phyloP scores from a whole-genome alignment of 2,113 vertebrate species.

The Rhinoderma darwinii region DNA sequence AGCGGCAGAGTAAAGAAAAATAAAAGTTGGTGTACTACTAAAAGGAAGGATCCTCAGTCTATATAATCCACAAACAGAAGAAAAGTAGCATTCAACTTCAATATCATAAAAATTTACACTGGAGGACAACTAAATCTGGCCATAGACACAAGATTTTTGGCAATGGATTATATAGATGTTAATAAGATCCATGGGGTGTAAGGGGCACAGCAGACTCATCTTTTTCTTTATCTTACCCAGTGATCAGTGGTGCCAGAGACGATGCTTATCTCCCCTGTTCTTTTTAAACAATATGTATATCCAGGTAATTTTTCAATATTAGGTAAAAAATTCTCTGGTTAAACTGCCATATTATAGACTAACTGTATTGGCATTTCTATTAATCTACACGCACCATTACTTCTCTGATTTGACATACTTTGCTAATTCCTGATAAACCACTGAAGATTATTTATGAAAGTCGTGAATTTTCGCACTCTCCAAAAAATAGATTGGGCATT shows the following conservation, averaged over 20 bases:
- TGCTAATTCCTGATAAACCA: not conserved
- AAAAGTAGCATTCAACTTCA: no score
- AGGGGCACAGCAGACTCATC: no score
- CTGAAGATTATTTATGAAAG: not conserved
- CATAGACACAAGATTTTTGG: no score
- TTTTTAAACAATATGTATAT: not conserved
- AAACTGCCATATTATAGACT: not conserved
- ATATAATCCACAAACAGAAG: no score
- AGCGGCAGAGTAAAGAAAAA: no score
- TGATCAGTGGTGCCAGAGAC: not conserved
- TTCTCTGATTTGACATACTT: not conserved
- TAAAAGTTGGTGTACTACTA: no score
- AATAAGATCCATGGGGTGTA: no score
- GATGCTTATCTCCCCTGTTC: not conserved
- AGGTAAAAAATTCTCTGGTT: no score
- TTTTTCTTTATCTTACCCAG: not conserved
- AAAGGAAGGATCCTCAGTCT: no score
- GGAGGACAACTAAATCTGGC: not conserved
- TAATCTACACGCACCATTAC: not conserved
- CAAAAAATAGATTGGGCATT: not conserved
- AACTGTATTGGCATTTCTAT: not conserved
- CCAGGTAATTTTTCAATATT: no score
- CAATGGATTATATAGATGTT: no score
- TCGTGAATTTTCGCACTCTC: not conserved
- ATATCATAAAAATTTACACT: no score